Conservation (phyloP, 2,113 vertebrate genomes). For the Xiphorhynchus elegans region DNA sequence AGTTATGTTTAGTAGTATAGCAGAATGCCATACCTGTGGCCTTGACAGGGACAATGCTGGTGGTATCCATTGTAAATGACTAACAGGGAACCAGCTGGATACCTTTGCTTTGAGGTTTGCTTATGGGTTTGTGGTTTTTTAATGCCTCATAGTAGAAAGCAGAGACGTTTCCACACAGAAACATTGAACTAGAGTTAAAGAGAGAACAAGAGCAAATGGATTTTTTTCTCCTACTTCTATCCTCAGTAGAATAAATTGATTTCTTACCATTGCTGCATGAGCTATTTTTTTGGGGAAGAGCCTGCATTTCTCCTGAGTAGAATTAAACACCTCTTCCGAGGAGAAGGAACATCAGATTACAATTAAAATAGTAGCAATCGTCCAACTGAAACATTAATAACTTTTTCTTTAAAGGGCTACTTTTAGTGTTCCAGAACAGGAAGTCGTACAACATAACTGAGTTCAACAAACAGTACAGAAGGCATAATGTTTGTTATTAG, state of each 20-base stretch:
- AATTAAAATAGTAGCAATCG: not conserved
- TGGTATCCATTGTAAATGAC: not conserved
- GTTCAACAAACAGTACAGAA: not conserved
- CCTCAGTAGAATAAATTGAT: not conserved
- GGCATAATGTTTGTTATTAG: constrained; percentile 15
- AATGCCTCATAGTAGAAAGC: not conserved
- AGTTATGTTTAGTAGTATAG: not conserved
- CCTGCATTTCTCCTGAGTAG: not conserved
- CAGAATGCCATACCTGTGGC: not conserved
- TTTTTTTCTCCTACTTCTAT: not conserved
- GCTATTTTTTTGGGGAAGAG: not conserved
- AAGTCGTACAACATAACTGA: not conserved
- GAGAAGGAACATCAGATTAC: not conserved
- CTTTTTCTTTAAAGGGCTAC: not conserved
- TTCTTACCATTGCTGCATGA: not conserved
- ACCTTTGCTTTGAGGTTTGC: not conserved
- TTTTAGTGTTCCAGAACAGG: not conserved
- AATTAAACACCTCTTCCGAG: not conserved
- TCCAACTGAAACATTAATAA: not conserved
- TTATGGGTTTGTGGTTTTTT: not conserved
- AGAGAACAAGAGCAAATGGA: not conserved
- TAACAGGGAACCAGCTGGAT: not conserved
- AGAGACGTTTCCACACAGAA: not conserved
- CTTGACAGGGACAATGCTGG: not conserved
- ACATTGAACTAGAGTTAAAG: not conserved